Base-by-base conservation (phyloP, 2,888 invertebrate species). In the Embidobia sp. region DNA sequence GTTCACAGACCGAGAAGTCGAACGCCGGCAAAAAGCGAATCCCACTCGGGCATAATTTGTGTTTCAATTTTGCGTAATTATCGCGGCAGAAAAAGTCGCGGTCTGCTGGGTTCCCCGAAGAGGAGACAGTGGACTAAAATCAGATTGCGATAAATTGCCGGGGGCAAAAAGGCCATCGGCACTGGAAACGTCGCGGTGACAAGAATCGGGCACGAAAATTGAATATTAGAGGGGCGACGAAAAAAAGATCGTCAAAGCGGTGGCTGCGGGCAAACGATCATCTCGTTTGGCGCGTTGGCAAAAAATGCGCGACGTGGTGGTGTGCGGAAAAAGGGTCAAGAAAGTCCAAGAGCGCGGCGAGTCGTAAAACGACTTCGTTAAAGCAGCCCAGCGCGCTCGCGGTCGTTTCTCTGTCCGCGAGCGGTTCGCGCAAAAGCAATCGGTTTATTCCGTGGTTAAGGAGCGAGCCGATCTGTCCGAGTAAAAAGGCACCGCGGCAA, bases 341-440 rank as follows among this genome's bases (percentile, higher is more conserved):
- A 75, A 59, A 74, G 74, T 53, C 66, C 55, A 27, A 61, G 67
- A 53, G 44, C 48, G 57, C 75, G 69, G 75, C 69, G 63, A 75
- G 69, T 75, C 75, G 75, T 75, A 69, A 76, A 76, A 70, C 76
- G 76, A 70, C 76, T 70, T 70, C 69, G 76, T 76, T 76, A 76
- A 76, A 76, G 76, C 74, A 40, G 49, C 59, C 19, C 59, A 16
- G n/a, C n/a, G 48, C 44, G 57, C 48, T 51, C 48, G 31, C 66
- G 42, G 67, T 44, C 74, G 61, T 61, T 67, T 55, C 61, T 51
- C 53, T 48, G 22, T 49, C 18, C 55, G 75, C 61, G 69, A 75
- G 75, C 77, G 77, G 66, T 72, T 64, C n/a, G 53, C 44, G 70
- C 76, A 76, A 70, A 70, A 59, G 55, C 70, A 59, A 70, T 70